Base-by-base conservation (phyloP, 2,797 vertebrate genomes). In the Eulemur mongoz region DNA sequence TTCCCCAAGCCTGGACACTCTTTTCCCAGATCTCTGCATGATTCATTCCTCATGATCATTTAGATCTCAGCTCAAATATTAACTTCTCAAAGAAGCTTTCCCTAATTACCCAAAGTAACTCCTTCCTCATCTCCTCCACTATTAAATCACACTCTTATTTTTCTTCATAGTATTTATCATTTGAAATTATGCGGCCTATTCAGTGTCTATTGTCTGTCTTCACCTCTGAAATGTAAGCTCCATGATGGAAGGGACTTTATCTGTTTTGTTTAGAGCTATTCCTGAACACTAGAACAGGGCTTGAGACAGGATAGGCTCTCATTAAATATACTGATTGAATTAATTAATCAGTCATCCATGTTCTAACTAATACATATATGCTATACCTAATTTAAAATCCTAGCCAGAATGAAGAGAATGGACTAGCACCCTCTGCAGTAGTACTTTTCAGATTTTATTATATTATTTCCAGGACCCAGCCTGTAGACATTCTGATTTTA, bases 401-500 rank as follows among this genome's bases (percentile, higher is more conserved):
- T 59, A 91, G 40, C 38, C 18, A 76, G 8, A 94, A 88, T 23
- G 52, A 57, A 86, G 73, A 90, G 20, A 48, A 84, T 23, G 59
- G 43, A 78, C 54, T 61, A 89, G 70, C 25, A 63, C n/a, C 30
- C 65, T 86, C 38, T 40, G 17, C 38, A 80, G 18, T 38, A 48
- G 3, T 59, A 63, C 30, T 95, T 95, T 92, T 93, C 73, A 78
- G 89, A 78, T 89, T 75, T 61, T 67, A 70, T 1, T 69, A 8
- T 43, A 75, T 43, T 65, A 90, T 50, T 94, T 88, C 72, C 48
- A 88, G 48, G 75, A 80, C 54, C 17, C 67, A 35, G 14, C 17
- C 76, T 88, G 50, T n/a, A 82, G 22, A 93, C 20, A 88, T 52
- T 88, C 69, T 80, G 14, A 81, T 61, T 89, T 92, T 59, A 93